These are phyloP conservation scores for Siniperca chuatsi DNA, from an alignment of 2,113 vertebrate genomes.

Conservation along the genomic window DNA sequence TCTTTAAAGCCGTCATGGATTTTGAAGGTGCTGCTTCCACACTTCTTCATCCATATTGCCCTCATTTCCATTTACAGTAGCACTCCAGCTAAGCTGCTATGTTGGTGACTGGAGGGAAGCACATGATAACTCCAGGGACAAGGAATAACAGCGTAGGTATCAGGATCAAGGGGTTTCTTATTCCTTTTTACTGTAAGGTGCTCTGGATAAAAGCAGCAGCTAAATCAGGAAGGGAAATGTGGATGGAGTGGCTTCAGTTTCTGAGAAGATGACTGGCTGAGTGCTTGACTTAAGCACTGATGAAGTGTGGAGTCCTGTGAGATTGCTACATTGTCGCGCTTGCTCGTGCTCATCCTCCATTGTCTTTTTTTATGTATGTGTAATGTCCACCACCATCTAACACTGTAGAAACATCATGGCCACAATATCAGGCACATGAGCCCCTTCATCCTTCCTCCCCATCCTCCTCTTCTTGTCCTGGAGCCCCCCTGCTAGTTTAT, in stretches of 20 bases:
- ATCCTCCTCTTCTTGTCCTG: conserved; percentile 22
- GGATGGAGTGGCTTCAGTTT: conserved; percentile 22
- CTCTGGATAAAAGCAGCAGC: conserved; percentile 42
- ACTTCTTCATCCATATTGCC: conserved; percentile 55
- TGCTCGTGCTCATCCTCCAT: conserved; percentile 20
- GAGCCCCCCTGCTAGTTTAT: conserved; percentile 32
- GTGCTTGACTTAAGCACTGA: conserved; percentile 12
- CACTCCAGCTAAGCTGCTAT: conserved; percentile 45
- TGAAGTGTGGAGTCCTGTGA: conserved; percentile 26
- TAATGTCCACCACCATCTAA: conserved; percentile 20
- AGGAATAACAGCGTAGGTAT: conserved; percentile 7
- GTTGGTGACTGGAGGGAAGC: conserved; percentile 44
- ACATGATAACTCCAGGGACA: conserved; percentile 51
- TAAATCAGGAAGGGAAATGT: conserved; percentile 15
- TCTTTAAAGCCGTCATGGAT: conserved; percentile 47
- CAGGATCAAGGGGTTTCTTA: conserved; percentile 34
- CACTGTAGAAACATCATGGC: conserved; percentile 33
- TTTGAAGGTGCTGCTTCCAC: conserved; percentile 49
- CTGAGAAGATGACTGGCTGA: conserved; percentile 20
- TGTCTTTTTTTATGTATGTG: conserved; percentile 45
- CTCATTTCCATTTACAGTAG: conserved; percentile 60
- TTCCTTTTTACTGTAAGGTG: conserved; percentile 33
- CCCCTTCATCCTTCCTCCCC: conserved; percentile 21
- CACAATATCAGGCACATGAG: conserved; percentile 32
- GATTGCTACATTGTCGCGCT: not conserved